Conservation (phyloP, 2,113 vertebrate species). For the Antechinus flavipes region DNA sequence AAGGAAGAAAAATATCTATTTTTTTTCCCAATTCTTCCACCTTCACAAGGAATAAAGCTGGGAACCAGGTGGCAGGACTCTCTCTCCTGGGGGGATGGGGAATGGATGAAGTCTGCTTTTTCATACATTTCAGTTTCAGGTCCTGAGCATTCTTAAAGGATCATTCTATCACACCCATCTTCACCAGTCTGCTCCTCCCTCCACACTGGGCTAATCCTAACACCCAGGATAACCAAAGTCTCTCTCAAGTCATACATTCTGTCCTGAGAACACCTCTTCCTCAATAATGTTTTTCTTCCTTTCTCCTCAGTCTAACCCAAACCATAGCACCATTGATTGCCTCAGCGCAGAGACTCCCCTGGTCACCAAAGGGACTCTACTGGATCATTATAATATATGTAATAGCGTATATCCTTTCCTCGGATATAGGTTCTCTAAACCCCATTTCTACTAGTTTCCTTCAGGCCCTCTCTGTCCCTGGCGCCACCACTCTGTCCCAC, state of each 20-base stretch:
- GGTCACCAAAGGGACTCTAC: no score
- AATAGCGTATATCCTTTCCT: no score
- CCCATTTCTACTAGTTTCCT: no score
- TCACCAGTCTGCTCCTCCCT: neutral
- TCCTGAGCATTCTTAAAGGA: neutral
- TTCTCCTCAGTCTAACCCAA: neutral
- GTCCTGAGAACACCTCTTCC: neutral
- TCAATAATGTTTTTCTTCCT: neutral
- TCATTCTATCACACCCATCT: neutral
- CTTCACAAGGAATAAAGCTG: conserved; percentile 51
- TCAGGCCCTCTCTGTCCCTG: no score
- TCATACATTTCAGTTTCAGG: neutral
- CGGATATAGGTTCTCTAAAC: no score
- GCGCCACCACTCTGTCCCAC: no score
- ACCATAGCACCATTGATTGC: no score
- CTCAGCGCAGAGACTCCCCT: no score
- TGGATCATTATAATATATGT: no score
- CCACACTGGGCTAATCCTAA: neutral
- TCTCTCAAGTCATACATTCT: no score
- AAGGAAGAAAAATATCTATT: neutral
- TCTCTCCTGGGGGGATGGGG: neutral
- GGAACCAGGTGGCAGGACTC: neutral
- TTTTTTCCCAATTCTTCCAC: neutral
- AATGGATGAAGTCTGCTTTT: neutral
- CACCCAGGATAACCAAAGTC: no score